Evolutionary conservation across 2,797 vertebrate species (phyloP), one percentile per base, ranked within the genome.

Genomic region (Acomys russatus): DNA sequence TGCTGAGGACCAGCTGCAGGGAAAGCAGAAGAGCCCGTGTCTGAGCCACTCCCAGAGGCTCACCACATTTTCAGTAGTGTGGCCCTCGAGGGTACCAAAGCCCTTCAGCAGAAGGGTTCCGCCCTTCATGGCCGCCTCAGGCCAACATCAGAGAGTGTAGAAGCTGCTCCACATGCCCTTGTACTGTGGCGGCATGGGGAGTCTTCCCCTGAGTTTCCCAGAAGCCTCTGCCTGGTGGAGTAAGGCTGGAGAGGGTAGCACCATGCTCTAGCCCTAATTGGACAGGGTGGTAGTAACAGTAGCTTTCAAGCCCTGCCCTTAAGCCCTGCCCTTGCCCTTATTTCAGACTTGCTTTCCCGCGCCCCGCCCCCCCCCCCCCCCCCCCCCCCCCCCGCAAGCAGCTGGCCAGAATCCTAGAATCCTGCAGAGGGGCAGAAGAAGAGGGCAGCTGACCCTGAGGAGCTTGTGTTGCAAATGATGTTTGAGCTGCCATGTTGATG

Each of bases 91-190:
- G 35, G 70, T 70, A 73, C 59, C 44, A 87, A 71, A 33, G 35
- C 44, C 44, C 44, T 44, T 44, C 44, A 44, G 44, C 44, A 68
- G 61, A 74, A 93, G 17, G 28, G 9, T 66, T 4, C 63, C 64
- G 7, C 35, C 89, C 10, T 76, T 35, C 56, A 74, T 77, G 95
- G 79, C 73, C 71, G 83, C 73, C 84, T 90, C 51, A 90, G 35
- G 89, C 84, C 94, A 94, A 83, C 25, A 64, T 56, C 94, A 74
- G 28, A 77, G 49, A 68, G 2, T 8, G 64, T 56, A 44, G 38
- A 30, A 61, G 0, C 22, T 35, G 22, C 64, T 1, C 3, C 38
- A 56, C 22, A 59, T 25, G 8, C 33, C 33, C n/a, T 6, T 28
- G 35, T 11, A 3, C 2, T 3, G 1, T 71, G 15, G 8, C 35